Conservation (phyloP, 2,888 invertebrate genomes). For the Serrognathus titanus region DNA sequence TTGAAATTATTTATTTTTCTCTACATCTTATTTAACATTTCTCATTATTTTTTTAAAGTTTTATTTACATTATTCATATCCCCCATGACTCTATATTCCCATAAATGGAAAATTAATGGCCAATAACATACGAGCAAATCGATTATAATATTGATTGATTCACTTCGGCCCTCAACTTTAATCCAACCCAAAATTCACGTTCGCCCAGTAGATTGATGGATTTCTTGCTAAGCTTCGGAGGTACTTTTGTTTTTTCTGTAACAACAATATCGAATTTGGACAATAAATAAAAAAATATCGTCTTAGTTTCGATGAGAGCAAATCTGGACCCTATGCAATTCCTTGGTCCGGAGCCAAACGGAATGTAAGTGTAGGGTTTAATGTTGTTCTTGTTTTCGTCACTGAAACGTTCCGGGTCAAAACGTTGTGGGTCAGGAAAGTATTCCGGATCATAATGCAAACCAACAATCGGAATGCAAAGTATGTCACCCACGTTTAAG, state of each 20-base stretch:
- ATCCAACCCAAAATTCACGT: constrained; percentile 25
- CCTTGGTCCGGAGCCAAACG: constrained; percentile 55
- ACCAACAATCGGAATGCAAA: constrained; percentile 31
- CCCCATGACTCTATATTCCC: no score
- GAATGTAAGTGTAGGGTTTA: constrained; percentile 43
- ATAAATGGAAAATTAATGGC: no score
- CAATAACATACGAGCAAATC: no score
- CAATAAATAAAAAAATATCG: constrained; percentile 31
- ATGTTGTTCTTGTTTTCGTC: constrained; percentile 52
- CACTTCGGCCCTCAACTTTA: constrained; percentile 14
- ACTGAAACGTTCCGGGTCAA: constrained; percentile 34
- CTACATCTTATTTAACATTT: no score
- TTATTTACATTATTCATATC: no score
- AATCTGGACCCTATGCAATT: constrained; percentile 57
- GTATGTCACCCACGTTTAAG: constrained; percentile 16
- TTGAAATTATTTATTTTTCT: no score
- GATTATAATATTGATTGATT: no score
- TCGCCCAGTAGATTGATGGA: constrained; percentile 18
- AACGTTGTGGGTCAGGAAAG: constrained; percentile 38
- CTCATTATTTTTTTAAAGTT: no score
- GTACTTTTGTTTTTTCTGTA: constrained; percentile 31
- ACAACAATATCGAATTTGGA: constrained; percentile 32
- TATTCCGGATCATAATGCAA: constrained; percentile 34
- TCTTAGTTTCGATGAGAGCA: constrained; percentile 35
- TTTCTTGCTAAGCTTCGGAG: constrained; percentile 23